Conservation (phyloP, 1,140 invertebrate species). For the Pararge aegeria region DNA sequence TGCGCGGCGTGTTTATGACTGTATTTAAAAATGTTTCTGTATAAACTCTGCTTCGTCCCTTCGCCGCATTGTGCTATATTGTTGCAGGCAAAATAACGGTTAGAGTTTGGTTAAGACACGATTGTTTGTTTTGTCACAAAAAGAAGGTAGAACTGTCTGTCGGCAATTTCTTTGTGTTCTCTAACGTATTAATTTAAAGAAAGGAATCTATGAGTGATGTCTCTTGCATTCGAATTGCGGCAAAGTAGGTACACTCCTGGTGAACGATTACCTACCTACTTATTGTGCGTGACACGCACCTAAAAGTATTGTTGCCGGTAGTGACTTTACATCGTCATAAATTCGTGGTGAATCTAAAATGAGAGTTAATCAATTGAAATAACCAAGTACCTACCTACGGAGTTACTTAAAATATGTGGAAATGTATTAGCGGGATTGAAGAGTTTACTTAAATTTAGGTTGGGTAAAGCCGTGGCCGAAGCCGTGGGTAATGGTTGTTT, state of each 20-base stretch:
- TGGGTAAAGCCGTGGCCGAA: too few relatives aligned
- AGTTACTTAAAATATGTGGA: too few relatives aligned
- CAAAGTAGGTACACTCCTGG: not conserved
- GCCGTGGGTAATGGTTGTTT: too few relatives aligned
- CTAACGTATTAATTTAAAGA: not conserved
- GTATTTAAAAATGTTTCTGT: constrained; percentile 51
- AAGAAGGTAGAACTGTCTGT: not conserved
- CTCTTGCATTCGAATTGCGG: not conserved
- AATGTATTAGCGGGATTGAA: too few relatives aligned
- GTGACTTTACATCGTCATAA: too few relatives aligned
- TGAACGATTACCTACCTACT: not conserved
- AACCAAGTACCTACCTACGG: too few relatives aligned
- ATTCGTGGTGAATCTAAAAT: too few relatives aligned
- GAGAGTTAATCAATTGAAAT: too few relatives aligned
- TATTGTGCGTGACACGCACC: too few relatives aligned
- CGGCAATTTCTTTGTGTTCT: constrained; percentile 2
- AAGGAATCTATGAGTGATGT: not conserved
- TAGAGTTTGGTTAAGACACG: constrained; percentile 32
- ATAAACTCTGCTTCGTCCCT: constrained; percentile 33
- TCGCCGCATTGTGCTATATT: constrained; percentile 31
- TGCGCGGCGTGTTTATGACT: constrained; percentile 57
- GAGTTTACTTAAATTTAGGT: too few relatives aligned
- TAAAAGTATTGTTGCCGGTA: too few relatives aligned
- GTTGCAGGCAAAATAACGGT: constrained; percentile 52
- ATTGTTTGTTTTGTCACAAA: constrained; percentile 32